These are phyloP conservation scores for Zingel zingel DNA, from an alignment of 2,113 vertebrate species.

Conservation along the genomic window DNA sequence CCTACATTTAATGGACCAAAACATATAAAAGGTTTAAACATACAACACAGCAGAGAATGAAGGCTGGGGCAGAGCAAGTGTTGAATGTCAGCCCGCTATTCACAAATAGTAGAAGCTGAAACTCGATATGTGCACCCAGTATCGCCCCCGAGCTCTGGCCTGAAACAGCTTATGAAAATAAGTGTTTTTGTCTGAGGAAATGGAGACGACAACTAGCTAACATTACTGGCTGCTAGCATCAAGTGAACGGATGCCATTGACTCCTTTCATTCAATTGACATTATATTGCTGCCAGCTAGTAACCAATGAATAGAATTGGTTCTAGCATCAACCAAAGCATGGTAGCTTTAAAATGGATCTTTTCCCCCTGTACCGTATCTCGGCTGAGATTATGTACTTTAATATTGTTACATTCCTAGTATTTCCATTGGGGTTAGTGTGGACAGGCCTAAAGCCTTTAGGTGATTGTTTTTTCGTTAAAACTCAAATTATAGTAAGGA, in stretches of 20 bases:
- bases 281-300: conserved; percentile 30
- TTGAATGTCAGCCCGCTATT: conserved; percentile 26
- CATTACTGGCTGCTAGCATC: background rate
- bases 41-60: background rate
- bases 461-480: conserved; percentile 1
- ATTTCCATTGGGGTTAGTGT: conserved; percentile 24
- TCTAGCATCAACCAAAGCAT: background rate
- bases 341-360: conserved; percentile 18
- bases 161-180: conserved; percentile 19
- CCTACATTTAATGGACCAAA: conserved; percentile 15
- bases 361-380: background rate
- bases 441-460: background rate
- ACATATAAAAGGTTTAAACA: conserved; percentile 26
- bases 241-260: background rate
- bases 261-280: conserved; percentile 20
- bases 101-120: conserved; percentile 33
- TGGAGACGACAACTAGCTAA: background rate
- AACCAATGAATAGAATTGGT: background rate
- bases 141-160: conserved; percentile 9
- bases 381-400: conserved; percentile 16
- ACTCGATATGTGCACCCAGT: background rate
- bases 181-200: conserved; percentile 19
- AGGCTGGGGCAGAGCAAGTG: background rate
- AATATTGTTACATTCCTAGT: conserved; percentile 17
- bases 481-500: too few species aligned